Percentiles rank a stretch among this genome's conserved stretches.
Conservation (phyloP, 1,140 invertebrate genomes). For the Meloidogyne floridensis region DNA sequence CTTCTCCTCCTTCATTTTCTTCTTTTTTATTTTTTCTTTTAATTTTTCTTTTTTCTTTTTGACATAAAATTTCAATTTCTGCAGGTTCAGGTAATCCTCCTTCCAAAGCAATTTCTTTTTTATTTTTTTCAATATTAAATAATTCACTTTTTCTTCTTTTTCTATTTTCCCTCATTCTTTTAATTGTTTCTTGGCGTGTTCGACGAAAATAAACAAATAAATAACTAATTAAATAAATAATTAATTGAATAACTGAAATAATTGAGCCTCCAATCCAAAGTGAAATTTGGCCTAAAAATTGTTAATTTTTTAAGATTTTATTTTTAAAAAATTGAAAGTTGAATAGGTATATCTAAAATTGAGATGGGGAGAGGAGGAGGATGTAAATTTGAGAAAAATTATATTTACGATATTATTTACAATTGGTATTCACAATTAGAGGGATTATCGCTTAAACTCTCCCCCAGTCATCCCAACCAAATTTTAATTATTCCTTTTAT, state of each 20-base stretch:
- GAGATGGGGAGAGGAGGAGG: too few species aligned
- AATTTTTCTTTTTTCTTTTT: constrained; percentile 3
- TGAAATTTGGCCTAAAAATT: constrained; percentile 53
- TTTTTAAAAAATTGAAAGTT: background rate
- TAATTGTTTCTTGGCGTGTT: background rate
- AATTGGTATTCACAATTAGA: too few species aligned
- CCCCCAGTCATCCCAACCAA: too few species aligned
- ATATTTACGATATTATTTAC: too few species aligned
- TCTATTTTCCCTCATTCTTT: constrained; percentile 2
- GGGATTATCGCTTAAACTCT: too few species aligned
- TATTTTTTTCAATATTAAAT: background rate
- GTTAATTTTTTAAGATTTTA: background rate
- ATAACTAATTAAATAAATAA: constrained; percentile 44
- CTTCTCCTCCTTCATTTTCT: background rate
- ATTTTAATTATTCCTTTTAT: too few species aligned
- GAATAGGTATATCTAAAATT: background rate
- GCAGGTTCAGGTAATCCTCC: background rate
- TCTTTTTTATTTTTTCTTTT: background rate
- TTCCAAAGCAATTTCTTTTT: constrained; percentile 5
- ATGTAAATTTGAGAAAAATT: too few species aligned
- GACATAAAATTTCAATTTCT: constrained; percentile 7
- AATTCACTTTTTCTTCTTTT: constrained; percentile 7
- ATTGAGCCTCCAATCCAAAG: constrained; percentile 60
- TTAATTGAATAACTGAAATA: constrained; percentile 55
- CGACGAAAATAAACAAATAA: constrained; percentile 28